Percentiles rank a stretch among this genome's conserved stretches.
Evolutionary conservation across 2,113 vertebrate species (phyloP).

Genomic region (Protobothrops mucrosquamatus): DNA sequence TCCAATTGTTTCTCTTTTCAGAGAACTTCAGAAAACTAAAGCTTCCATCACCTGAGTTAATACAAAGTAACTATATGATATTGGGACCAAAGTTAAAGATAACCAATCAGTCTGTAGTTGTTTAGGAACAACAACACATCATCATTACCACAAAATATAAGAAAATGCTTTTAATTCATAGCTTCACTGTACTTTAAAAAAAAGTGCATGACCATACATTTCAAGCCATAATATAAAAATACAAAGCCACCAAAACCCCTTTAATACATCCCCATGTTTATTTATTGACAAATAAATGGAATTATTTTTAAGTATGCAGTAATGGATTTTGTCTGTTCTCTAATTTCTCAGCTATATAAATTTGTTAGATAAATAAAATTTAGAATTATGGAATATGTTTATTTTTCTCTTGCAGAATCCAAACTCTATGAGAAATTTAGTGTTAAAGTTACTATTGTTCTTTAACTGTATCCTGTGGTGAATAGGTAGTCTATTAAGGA

Average conservation of each 20-base stretch:
- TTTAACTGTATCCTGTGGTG: constrained; percentile 43
- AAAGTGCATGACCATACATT: not conserved
- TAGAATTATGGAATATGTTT: not conserved
- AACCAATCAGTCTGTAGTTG: not conserved
- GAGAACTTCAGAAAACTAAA: not conserved
- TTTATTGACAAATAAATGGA: not conserved
- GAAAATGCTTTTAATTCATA: not conserved
- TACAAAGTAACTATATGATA: not conserved
- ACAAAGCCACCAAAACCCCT: not conserved
- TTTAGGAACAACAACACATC: not conserved
- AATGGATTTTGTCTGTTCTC: not conserved
- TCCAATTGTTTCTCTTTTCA: not conserved
- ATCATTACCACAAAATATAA: not conserved
- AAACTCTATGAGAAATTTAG: not conserved
- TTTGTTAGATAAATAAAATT: not conserved
- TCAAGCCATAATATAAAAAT: not conserved
- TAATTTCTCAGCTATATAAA: not conserved
- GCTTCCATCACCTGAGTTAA: not conserved
- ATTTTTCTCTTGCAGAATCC: not conserved
- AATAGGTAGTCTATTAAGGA: constrained; percentile 62
- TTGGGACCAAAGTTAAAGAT: not conserved
- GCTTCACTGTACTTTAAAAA: not conserved
- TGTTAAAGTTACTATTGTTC: constrained; percentile 41
- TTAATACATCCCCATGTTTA: not conserved
- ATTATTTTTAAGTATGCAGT: not conserved